These are phyloP conservation scores for Camelus bactrianus DNA, from an alignment of 2,113 vertebrate species.

Conservation along the genomic window DNA sequence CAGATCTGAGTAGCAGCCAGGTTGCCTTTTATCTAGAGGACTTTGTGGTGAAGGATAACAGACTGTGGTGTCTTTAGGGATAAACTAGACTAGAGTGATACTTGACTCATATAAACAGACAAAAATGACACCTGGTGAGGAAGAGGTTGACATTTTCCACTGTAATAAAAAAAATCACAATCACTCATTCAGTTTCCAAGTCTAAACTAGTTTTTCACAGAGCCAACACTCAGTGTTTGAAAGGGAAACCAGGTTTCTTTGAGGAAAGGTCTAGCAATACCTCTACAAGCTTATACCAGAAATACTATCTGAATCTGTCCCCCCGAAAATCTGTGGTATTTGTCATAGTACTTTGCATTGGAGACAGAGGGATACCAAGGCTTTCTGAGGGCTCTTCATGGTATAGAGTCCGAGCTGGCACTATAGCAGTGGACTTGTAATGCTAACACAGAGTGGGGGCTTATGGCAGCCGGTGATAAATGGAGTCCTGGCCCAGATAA, in stretches of 20 bases:
- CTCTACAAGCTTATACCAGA: neutral
- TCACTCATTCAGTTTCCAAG: neutral
- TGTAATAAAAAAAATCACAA: neutral
- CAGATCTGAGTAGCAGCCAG: neutral
- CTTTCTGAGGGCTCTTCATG: neutral
- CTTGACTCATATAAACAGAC: neutral
- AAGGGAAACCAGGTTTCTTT: neutral
- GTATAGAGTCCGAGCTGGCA: neutral
- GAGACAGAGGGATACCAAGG: neutral
- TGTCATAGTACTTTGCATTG: neutral
- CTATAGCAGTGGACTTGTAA: neutral
- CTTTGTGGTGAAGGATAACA: neutral
- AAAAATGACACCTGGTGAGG: neutral
- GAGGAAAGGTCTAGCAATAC: neutral
- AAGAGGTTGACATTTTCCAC: neutral
- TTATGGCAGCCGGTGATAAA: neutral
- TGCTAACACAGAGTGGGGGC: neutral
- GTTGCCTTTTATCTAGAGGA: neutral
- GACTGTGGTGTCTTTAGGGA: neutral
- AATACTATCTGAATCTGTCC: neutral
- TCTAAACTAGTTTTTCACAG: neutral
- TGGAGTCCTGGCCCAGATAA: neutral
- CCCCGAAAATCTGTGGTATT: neutral
- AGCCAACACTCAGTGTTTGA: neutral
- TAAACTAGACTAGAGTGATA: neutral